These are phyloP conservation scores for Cynopterus sphinx DNA, from an alignment of 2,797 vertebrate genomes.

Conservation along the genomic window DNA sequence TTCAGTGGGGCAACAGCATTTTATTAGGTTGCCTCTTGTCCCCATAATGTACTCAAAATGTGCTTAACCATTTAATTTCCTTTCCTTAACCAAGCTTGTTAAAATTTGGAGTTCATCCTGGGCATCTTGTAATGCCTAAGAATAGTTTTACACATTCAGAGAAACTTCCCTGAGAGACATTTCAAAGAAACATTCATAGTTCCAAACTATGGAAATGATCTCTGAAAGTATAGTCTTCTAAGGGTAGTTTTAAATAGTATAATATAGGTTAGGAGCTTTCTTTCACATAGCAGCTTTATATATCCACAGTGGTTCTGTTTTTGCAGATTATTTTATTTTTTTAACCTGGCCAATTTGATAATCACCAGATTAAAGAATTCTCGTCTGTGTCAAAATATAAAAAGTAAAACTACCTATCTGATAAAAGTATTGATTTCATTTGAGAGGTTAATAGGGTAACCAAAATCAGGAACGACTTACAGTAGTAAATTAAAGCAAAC, in stretches of 20 bases:
- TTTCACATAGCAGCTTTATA: not conserved
- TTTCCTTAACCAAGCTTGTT: conserved; percentile 34
- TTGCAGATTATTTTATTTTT: conserved; percentile 35
- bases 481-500: not conserved
- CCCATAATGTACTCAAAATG: conserved; percentile 22
- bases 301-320: conserved; percentile 23
- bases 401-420: conserved; percentile 44
- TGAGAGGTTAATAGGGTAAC: not conserved
- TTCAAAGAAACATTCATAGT: not conserved
- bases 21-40: conserved; percentile 58
- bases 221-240: conserved; percentile 1
- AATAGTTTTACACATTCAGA: conserved; percentile 11
- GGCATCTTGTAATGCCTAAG: conserved; percentile 14
- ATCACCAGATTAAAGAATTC: conserved; percentile 40
- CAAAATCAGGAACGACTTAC: not conserved
- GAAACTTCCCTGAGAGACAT: not conserved
- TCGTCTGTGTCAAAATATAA: conserved; percentile 13
- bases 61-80: conserved; percentile 63
- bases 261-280: not conserved
- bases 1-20: conserved; percentile 32
- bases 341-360: conserved; percentile 9
- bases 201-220: not conserved
- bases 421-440: conserved; percentile 36
- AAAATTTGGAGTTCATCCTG: conserved; percentile 17
- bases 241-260: conserved; percentile 46